These are phyloP conservation scores for Caretta caretta DNA, from an alignment of 2,113 vertebrate species.

Conservation along the genomic window DNA sequence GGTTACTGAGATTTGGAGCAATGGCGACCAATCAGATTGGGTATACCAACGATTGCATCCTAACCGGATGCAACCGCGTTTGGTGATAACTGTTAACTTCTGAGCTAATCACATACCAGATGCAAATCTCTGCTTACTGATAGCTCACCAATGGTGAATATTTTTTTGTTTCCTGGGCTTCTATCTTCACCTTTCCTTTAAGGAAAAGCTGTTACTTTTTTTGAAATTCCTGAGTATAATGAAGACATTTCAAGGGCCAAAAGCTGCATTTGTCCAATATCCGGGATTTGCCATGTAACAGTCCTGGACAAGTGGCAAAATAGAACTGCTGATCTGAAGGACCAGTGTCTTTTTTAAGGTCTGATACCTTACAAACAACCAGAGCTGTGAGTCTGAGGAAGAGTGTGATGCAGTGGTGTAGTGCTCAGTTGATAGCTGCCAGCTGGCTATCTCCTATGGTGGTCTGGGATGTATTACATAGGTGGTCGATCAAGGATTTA, in stretches of 20 bases:
- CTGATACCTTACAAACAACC: background rate
- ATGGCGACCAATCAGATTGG: background rate
- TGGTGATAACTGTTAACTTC: background rate
- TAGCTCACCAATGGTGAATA: background rate
- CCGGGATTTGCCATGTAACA: background rate
- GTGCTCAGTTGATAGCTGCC: fast-evolving
- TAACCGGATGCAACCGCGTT: background rate
- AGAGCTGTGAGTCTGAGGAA: background rate
- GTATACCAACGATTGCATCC: background rate
- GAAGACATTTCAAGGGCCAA: background rate
- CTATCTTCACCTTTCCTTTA: background rate
- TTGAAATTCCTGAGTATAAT: background rate
- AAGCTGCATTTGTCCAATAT: background rate
- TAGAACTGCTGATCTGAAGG: background rate
- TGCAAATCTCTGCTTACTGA: background rate
- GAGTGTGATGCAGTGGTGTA: fast-evolving
- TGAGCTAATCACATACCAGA: background rate
- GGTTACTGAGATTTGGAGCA: background rate
- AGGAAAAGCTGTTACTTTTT: background rate
- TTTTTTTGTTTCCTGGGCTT: background rate
- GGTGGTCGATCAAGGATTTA: background rate
- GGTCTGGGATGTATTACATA: fast-evolving
- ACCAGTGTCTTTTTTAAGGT: fast-evolving
- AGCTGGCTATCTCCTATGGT: background rate
- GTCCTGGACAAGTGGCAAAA: background rate